Evolutionary conservation across 2,797 vertebrate species (phyloP), one percentile per base, ranked within the genome.

Genomic region (Enteromius paludinosus): DNA sequence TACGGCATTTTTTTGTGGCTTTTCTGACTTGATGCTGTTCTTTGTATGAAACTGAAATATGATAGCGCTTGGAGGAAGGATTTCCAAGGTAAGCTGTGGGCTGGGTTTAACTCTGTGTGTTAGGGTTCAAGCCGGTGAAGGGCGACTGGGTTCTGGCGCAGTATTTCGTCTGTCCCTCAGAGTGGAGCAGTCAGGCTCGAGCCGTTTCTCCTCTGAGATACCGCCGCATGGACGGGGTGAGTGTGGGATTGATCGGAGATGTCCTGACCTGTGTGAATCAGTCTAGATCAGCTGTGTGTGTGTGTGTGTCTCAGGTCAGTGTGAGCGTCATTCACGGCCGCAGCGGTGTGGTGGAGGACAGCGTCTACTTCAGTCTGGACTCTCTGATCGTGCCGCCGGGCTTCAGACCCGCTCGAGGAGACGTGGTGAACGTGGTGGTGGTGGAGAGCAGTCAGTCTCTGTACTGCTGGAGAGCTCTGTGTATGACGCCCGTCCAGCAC

Each of bases 81-180:
- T 7, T 6, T 35, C 5, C 5, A 35, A 35, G 35, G 35, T 6
- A 38, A 38, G 43, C 25, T 35, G 3, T 83, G 35, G 17, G 41
- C 38, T 3, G 17, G 7, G n/a, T 70, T 41, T 79, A 4, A 35
- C 33, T 35, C 33, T 71, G 25, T 85, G 4, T 68, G 4, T 84
- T 3, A 99, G 98, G 95, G 87, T 99, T 96, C 81, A 71, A 90
- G 78, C 97, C 98, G 61, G 96, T 90, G 91, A 96, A 95, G 89
- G 98, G 97, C 77, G 98, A 99, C 91, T 98, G 96, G 96, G 96
- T 99, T 54, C 94, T 97, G 92, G 96, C 95, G 0, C 93, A 97
- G 78, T 99, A 98, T 86, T 93, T 93, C 65, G 91, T 99, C 87
- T 95, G 94, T 74, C 93, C 94, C 0, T 87, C 86, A n/a, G 91